phyloP scores from a whole-genome alignment of 1,140 invertebrate genomes.

The Rhysida immarginata region DNA sequence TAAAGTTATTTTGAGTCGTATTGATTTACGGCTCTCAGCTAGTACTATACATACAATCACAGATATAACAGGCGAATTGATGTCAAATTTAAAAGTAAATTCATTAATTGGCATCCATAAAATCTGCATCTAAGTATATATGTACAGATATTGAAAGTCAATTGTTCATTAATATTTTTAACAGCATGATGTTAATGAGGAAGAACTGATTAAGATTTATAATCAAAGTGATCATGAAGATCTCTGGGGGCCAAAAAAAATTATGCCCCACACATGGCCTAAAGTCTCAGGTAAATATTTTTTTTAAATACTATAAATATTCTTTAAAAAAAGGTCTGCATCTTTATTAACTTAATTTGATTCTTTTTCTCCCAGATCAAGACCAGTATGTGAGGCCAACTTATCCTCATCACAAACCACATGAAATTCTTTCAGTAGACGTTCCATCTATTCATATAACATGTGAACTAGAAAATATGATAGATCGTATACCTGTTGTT shows the following conservation, averaged over 20 bases:
- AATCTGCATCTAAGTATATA: too few species aligned
- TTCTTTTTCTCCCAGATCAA: conserved; percentile 6
- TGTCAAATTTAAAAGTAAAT: conserved; percentile 25
- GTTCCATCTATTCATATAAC: conserved; percentile 38
- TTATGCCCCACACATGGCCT: conserved; percentile 31
- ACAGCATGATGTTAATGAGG: background rate
- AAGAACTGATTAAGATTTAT: background rate
- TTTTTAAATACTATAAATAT: background rate
- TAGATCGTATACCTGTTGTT: conserved; percentile 31
- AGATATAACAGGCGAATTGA: conserved; percentile 22
- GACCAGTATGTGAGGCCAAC: background rate
- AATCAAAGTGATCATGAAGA: conserved; percentile 35
- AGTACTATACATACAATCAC: conserved; percentile 50
- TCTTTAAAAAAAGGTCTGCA: background rate
- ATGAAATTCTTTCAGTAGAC: conserved; percentile 36
- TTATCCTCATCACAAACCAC: conserved; percentile 21
- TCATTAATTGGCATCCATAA: too few species aligned
- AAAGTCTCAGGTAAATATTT: conserved; percentile 21
- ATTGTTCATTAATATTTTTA: too few species aligned
- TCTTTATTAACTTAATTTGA: background rate
- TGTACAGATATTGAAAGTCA: too few species aligned
- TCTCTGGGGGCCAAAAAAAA: conserved; percentile 56
- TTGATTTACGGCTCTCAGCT: conserved; percentile 56
- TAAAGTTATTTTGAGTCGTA: conserved; percentile 40
- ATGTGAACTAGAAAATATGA: conserved; percentile 41